These are phyloP conservation scores for Zophobas atratus DNA, from an alignment of 1,140 invertebrate genomes.

Conservation along the genomic window DNA sequence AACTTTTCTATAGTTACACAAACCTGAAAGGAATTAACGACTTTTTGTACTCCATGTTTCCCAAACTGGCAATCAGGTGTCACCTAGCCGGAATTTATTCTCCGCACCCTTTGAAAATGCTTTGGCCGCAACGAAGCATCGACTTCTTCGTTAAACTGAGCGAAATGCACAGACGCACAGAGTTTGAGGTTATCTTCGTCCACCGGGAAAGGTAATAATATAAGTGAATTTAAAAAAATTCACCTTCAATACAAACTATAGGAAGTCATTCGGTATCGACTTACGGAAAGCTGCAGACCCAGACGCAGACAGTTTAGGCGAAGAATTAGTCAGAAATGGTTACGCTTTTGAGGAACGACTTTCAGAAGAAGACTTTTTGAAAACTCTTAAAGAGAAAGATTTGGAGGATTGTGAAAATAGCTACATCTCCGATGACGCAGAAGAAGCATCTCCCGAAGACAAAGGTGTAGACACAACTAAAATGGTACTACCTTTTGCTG, in stretches of 20 bases:
- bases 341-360: constrained; percentile 28
- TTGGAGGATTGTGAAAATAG: too few species aligned
- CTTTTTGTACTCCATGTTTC: too few species aligned
- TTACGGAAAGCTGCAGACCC: constrained; percentile 36
- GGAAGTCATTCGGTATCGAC: constrained; percentile 48
- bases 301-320: constrained; percentile 46
- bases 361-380: background rate
- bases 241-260: constrained; percentile 5
- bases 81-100: too few species aligned
- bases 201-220: background rate
- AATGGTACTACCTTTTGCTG: constrained; percentile 46
- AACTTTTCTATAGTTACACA: too few species aligned
- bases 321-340: constrained; percentile 44
- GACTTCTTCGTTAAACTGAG: background rate
- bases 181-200: constrained; percentile 21
- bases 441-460: constrained; percentile 58
- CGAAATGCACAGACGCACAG: background rate
- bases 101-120: background rate
- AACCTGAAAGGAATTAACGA: too few species aligned
- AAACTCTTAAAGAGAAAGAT: constrained; percentile 47
- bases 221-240: background rate
- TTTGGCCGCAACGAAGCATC: background rate
- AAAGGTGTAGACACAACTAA: constrained; percentile 52
- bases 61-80: too few species aligned
- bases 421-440: constrained; percentile 59